Evolutionary conservation across 2,888 invertebrate genomes (phyloP).

Genomic region (Antheraea yamamai): DNA sequence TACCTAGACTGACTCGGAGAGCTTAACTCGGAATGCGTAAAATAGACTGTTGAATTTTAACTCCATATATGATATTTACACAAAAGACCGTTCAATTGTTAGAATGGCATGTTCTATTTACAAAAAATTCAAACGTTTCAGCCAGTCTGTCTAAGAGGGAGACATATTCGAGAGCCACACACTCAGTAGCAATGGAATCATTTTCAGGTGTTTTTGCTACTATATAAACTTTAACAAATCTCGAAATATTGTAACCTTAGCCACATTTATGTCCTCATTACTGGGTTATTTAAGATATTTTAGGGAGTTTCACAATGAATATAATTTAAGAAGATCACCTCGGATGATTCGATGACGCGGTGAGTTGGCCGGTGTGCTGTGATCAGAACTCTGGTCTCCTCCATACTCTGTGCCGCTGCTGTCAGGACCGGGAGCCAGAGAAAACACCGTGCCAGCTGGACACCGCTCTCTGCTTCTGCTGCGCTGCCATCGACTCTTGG

Average conservation of each 20-base stretch:
- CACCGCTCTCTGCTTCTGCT: constrained; percentile 87
- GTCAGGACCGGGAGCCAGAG: constrained; percentile 79
- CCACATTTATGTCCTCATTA: background rate
- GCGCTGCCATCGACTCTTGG: constrained; percentile 89
- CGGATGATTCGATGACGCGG: constrained; percentile 77
- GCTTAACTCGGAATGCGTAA: no score
- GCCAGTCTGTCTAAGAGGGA: no score
- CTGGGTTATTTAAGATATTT: background rate
- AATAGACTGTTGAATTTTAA: no score
- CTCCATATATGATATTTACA: no score
- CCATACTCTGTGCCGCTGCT: constrained; percentile 90
- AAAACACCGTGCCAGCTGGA: constrained; percentile 71
- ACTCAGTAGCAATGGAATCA: no score
- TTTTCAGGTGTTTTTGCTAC: no score
- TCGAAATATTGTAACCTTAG: background rate
- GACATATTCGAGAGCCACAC: no score
- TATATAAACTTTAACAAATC: no score
- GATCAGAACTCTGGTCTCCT: constrained; percentile 91
- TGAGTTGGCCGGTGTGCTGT: constrained; percentile 90
- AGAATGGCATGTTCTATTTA: no score
- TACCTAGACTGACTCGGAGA: no score
- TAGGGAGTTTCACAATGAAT: background rate
- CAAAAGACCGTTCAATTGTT: no score
- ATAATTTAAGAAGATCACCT: constrained; percentile 38
- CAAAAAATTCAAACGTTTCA: no score